Percentiles rank a stretch among this genome's conserved stretches.
These are phyloP conservation scores for Carcinoscorpius rotundicauda DNA, from an alignment of 1,140 invertebrate genomes.

Conservation along the genomic window DNA sequence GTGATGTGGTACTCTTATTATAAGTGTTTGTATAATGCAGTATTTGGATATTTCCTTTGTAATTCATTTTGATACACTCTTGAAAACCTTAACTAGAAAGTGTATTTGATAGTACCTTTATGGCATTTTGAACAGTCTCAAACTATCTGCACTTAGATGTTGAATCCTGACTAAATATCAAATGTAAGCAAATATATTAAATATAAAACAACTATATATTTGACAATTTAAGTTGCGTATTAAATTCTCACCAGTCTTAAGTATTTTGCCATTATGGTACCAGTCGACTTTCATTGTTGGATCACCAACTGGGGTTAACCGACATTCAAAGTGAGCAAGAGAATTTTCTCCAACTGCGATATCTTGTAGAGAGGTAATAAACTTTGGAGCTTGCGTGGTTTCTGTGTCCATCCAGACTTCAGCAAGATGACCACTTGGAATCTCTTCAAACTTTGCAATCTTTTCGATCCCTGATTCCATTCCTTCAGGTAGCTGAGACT, in stretches of 20 bases:
- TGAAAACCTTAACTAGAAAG: too few relatives aligned
- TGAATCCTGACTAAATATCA: too few relatives aligned
- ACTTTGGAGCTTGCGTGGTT: constrained; percentile 78
- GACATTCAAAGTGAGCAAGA: constrained; percentile 83
- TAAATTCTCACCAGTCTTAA: constrained; percentile 33
- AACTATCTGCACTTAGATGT: too few relatives aligned
- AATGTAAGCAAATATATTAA: too few relatives aligned
- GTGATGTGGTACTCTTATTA: too few relatives aligned
- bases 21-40: too few relatives aligned
- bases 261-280: constrained; percentile 88
- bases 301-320: constrained; percentile 77
- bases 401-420: constrained; percentile 40
- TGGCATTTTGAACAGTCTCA: too few relatives aligned
- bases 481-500: constrained; percentile 81
- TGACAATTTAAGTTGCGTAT: too few relatives aligned
- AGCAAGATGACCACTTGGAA: constrained; percentile 47
- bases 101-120: too few relatives aligned
- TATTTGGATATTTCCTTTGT: too few relatives aligned
- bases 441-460: constrained; percentile 76
- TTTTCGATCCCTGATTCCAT: constrained; percentile 73
- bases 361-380: constrained; percentile 74
- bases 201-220: too few relatives aligned
- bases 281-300: constrained; percentile 87
- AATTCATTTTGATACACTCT: too few relatives aligned
- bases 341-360: constrained; percentile 74